These are phyloP conservation scores for Clytia hemisphaerica DNA, from an alignment of 30 jellyfish, hydroid and myxozoan species.

Conservation along the genomic window DNA sequence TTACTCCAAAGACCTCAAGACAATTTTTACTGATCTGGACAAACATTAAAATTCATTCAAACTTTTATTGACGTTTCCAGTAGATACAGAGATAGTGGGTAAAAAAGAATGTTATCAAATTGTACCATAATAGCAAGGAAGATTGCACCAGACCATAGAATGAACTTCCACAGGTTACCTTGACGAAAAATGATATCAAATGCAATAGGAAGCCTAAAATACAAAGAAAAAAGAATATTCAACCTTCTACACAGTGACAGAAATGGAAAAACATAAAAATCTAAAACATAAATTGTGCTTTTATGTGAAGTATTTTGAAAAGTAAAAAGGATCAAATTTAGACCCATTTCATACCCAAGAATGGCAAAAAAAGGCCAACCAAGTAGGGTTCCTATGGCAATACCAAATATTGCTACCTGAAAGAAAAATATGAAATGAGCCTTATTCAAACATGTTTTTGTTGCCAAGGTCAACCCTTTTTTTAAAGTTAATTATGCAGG, in stretches of 20 bases:
- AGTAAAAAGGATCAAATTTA: background rate
- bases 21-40: background rate
- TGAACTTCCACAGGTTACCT: slow-evolving; percentile 49
- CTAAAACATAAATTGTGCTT: too few species aligned
- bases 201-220: slow-evolving; percentile 81
- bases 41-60: background rate
- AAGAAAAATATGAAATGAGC: too few species aligned
- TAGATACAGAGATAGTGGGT: background rate
- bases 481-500: too few species aligned
- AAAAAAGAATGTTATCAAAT: background rate
- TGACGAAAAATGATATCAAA: slow-evolving; percentile 61
- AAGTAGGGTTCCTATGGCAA: slow-evolving; percentile 82
- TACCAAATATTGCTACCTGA: slow-evolving; percentile 90
- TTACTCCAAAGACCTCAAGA: background rate
- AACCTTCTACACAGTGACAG: too few species aligned
- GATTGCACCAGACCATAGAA: slow-evolving; percentile 73
- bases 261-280: too few species aligned
- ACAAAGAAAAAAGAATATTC: too few species aligned
- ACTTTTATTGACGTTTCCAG: background rate
- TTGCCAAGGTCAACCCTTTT: too few species aligned
- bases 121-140: slow-evolving; percentile 90
- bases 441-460: too few species aligned
- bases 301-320: too few species aligned
- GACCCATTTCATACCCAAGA: slow-evolving; percentile 59
- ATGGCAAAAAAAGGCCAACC: slow-evolving; percentile 98